Evolutionary conservation across 2,113 vertebrate species (phyloP).

Genomic region (Noctilio leporinus): DNA sequence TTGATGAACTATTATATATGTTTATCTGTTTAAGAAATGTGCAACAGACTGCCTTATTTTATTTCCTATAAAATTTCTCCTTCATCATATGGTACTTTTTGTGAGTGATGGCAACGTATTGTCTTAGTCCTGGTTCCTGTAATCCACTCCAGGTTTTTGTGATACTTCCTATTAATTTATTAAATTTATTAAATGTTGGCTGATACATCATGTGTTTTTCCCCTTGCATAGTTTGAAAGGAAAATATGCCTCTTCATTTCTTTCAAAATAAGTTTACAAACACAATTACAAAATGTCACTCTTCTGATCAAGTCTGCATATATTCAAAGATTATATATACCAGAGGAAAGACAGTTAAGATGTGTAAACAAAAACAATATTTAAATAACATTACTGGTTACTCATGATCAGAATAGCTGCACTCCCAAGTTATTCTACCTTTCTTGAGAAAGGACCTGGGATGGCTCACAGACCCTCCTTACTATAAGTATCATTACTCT

Average conservation of each 20-base stretch:
- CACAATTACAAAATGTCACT: not conserved
- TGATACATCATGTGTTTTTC: not conserved
- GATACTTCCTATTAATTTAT: slow-evolving; percentile 71
- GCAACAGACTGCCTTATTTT: slow-evolving; percentile 67
- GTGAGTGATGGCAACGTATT: slow-evolving; percentile 57
- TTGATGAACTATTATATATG: slow-evolving; percentile 59
- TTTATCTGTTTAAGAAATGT: slow-evolving; percentile 52
- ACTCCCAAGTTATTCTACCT: not conserved
- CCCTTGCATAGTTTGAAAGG: not conserved
- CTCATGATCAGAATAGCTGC: not conserved
- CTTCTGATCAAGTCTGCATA: not conserved
- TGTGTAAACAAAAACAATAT: not conserved
- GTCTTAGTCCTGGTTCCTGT: slow-evolving; percentile 58
- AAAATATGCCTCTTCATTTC: not conserved
- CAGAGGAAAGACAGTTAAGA: not conserved
- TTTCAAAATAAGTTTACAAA: slow-evolving; percentile 23
- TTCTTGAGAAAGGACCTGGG: not conserved
- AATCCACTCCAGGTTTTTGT: slow-evolving; percentile 56
- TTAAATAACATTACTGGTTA: not conserved
- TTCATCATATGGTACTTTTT: slow-evolving; percentile 61
- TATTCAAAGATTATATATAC: not conserved
- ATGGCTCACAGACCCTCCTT: not conserved
- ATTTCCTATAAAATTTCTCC: slow-evolving; percentile 62
- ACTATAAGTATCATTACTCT: not conserved
- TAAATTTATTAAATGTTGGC: slow-evolving; percentile 68